phyloP scores from a whole-genome alignment of 2,888 invertebrate species.

The Caenorhabditis parvicauda region DNA sequence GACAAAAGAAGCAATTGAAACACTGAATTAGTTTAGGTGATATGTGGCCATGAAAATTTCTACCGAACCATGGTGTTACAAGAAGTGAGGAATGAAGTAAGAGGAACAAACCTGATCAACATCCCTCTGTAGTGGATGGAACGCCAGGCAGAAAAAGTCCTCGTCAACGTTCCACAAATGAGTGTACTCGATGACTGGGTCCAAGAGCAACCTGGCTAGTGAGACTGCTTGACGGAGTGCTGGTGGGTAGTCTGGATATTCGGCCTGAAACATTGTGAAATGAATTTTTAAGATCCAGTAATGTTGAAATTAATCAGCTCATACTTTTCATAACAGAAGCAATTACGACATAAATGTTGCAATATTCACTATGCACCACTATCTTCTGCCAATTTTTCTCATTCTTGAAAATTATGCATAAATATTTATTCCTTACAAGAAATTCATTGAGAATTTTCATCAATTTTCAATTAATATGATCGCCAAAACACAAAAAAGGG shows the following conservation, averaged over 20 bases:
- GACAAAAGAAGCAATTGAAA: too few species aligned
- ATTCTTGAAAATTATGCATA: too few species aligned
- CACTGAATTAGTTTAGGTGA: too few species aligned
- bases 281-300: too few species aligned
- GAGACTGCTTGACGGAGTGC: conserved; percentile 88
- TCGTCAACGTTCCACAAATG: conserved; percentile 93
- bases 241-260: conserved; percentile 69
- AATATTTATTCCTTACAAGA: not conserved
- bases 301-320: too few species aligned
- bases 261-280: conserved; percentile 27
- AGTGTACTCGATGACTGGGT: conserved; percentile 91
- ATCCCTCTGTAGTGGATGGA: conserved; percentile 76
- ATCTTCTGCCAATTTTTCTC: too few species aligned
- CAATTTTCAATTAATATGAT: not conserved
- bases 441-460: not conserved
- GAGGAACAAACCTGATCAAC: conserved; percentile 25
- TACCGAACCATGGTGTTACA: too few species aligned
- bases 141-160: conserved; percentile 89
- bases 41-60: too few species aligned
- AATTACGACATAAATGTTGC: too few species aligned
- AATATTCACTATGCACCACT: too few species aligned
- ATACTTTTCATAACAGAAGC: too few species aligned
- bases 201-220: conserved; percentile 84
- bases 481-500: not conserved
- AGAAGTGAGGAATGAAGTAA: too few species aligned